Evolutionary conservation across 2,888 invertebrate species (phyloP).

Genomic region (Perizoma affinitatum): DNA sequence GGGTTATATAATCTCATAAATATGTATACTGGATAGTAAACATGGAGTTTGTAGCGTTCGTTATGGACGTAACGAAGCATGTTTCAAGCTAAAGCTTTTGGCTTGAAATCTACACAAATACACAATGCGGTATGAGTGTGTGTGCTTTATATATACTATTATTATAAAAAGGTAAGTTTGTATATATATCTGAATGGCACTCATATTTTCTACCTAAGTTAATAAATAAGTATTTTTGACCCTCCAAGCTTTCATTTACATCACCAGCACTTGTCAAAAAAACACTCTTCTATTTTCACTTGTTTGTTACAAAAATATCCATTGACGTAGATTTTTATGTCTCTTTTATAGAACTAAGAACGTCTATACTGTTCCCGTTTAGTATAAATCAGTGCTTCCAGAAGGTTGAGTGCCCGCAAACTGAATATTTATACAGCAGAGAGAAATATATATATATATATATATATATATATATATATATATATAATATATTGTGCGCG

Average conservation of each 20-base stretch:
- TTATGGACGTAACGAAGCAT: slow-evolving; percentile 29
- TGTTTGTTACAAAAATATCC: too few species aligned
- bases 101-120: slow-evolving; percentile 7
- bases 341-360: slow-evolving; percentile 1
- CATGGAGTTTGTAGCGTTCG: slow-evolving; percentile 30
- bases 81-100: slow-evolving; percentile 19
- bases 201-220: too few species aligned
- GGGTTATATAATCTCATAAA: slow-evolving; percentile 21
- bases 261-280: too few species aligned
- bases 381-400: slow-evolving; percentile 57
- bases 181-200: too few species aligned
- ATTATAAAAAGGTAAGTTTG: too few species aligned
- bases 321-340: not conserved
- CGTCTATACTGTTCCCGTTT: slow-evolving; percentile 42
- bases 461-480: too few species aligned
- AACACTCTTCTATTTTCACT: too few species aligned
- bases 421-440: slow-evolving; percentile 69
- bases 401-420: slow-evolving; percentile 60
- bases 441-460: too few species aligned
- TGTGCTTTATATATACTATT: too few species aligned
- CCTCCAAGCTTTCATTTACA: too few species aligned
- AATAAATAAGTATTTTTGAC: too few species aligned
- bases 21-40: slow-evolving; percentile 27
- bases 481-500: slow-evolving; percentile 48
- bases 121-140: not conserved